Evolutionary conservation across 2,888 invertebrate genomes (phyloP), one percentile per base, ranked within the genome.

Genomic region (Erebia aethiops): DNA sequence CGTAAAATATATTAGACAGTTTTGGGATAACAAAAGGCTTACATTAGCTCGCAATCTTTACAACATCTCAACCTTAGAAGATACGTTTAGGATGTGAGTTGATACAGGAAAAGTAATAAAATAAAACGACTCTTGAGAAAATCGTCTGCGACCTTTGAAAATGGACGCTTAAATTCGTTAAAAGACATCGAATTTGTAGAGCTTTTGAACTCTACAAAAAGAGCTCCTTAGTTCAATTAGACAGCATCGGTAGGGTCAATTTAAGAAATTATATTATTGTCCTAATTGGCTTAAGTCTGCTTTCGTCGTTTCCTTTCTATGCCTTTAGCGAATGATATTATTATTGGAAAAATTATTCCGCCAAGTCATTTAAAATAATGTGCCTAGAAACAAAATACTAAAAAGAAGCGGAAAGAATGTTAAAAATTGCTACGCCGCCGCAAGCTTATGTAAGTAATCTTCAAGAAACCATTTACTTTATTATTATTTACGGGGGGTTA

Each of bases 11-110:
- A 46, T 43, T 1, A 61, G 43, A 62, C 18, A 14, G 46, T 21
- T 46, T 16, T 46, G 13, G 21, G 49, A 21, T 26, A 62, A 49
- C 62, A 62, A 62, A 62, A 62, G 21, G 21, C 14, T 62, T 2
- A 21, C 21, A 62, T 62, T 49, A 62, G 62, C 49, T 62, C 62
- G 21, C 49, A 62, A 62, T 62, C 62, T 62, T 62, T 49, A 62
- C 14, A 62, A 46, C 62, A 62, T 62, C 46, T 62, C 46, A 49
- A 49, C 49, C 62, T 21, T 62, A 62, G n/a, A 60, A 62, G 21
- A 49, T 46, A 61, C 62, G 49, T 8, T 49, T 21, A 62, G 46
- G 46, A 62, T 49, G 49, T 49, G 62, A 62, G 46, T 21, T 14
- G 18, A 14, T 49, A 62, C 49, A 62, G 49, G 49, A 62, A 62